Evolutionary conservation across 2,888 invertebrate species (phyloP).

Genomic region (Aphodius granarius): DNA sequence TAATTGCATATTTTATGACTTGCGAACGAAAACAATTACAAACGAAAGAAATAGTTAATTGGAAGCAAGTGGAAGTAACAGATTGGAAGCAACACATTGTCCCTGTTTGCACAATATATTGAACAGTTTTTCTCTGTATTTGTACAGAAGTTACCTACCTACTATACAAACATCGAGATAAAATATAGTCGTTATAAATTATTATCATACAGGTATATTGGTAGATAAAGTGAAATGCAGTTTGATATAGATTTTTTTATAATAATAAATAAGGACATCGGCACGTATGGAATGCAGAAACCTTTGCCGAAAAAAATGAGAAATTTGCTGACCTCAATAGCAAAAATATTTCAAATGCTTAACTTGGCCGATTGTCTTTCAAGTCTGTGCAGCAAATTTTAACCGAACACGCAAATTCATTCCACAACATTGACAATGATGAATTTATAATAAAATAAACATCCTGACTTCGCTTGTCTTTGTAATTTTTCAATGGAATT

Average conservation of each 20-base stretch:
- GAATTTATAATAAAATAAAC: constrained; percentile 20
- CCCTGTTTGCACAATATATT: background rate
- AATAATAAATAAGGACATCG: background rate
- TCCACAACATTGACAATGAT: constrained; percentile 1
- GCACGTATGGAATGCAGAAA: background rate
- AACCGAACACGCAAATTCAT: background rate
- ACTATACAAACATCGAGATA: background rate
- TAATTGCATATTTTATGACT: background rate
- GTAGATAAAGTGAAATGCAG: background rate
- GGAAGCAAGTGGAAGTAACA: background rate
- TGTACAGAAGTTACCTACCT: background rate
- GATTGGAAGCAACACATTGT: background rate
- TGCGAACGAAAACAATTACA: background rate
- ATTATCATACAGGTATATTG: background rate
- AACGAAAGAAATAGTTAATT: background rate
- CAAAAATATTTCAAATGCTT: constrained; percentile 51
- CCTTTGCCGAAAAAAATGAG: constrained; percentile 41
- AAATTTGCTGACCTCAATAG: constrained; percentile 51
- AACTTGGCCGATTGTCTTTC: constrained; percentile 39
- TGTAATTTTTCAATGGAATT: constrained; percentile 16
- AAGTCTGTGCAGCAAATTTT: background rate
- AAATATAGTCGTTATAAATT: background rate
- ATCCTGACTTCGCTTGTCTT: constrained; percentile 1
- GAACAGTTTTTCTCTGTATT: background rate
- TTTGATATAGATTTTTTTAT: background rate